Evolutionary conservation across 1,140 invertebrate species (phyloP).

Genomic region (Drosophila grimshawi): DNA sequence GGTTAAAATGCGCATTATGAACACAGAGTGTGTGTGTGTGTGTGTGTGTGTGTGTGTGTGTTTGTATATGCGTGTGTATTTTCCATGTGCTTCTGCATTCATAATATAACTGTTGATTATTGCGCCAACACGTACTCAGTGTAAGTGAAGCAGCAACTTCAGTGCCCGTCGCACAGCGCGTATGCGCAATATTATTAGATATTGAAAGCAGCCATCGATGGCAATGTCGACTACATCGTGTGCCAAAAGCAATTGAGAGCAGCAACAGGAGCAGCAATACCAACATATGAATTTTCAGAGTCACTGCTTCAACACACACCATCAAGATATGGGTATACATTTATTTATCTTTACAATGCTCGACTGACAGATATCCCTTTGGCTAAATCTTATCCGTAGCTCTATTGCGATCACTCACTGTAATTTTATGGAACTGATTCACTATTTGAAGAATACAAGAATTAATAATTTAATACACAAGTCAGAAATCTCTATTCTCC

Average conservation of each 20-base stretch:
- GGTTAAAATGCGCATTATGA: slow-evolving; percentile 74
- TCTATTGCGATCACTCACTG: too few species aligned
- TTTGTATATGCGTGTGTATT: slow-evolving; percentile 22
- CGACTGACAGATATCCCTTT: not conserved
- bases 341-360: not conserved
- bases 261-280: slow-evolving; percentile 69
- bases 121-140: slow-evolving; percentile 78
- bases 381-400: too few species aligned
- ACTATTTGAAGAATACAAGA: too few species aligned
- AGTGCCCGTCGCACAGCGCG: slow-evolving; percentile 60
- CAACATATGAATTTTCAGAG: slow-evolving; percentile 71
- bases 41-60: slow-evolving; percentile 21
- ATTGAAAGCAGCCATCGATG: slow-evolving; percentile 78
- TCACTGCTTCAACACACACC: slow-evolving; percentile 41
- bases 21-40: slow-evolving; percentile 23
- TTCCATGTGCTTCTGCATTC: slow-evolving; percentile 67
- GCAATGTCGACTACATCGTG: slow-evolving; percentile 43
- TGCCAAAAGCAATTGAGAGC: slow-evolving; percentile 73
- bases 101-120: slow-evolving; percentile 82
- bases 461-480: too few species aligned
- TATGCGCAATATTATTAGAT: slow-evolving; percentile 81
- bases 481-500: too few species aligned
- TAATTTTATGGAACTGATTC: too few species aligned
- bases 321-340: not conserved
- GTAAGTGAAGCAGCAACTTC: slow-evolving; percentile 67